Evolutionary conservation across 2,888 invertebrate species (phyloP).

Genomic region (Campopleginae sp.): DNA sequence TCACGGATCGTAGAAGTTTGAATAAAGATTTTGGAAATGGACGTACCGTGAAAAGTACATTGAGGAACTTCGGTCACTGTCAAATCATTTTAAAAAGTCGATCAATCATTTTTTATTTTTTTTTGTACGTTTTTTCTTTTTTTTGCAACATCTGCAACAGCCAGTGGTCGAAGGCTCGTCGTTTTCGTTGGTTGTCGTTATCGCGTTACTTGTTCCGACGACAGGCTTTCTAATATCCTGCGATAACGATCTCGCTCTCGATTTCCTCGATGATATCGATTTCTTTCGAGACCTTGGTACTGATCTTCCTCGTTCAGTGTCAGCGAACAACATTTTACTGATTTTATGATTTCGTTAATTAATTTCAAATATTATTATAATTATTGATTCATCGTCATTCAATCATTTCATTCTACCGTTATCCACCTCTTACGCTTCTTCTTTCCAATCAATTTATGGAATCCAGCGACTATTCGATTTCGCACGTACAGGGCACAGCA

Average conservation of each 20-base stretch:
- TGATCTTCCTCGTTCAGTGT: constrained; percentile 67
- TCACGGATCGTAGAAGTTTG: background rate
- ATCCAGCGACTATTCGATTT: constrained; percentile 66
- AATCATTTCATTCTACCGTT: background rate
- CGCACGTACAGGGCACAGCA: constrained; percentile 71
- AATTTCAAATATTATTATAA: background rate
- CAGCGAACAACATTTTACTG: constrained; percentile 64
- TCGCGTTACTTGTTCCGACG: constrained; percentile 62
- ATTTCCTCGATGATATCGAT: constrained; percentile 36
- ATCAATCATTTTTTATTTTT: constrained; percentile 63
- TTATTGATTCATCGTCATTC: background rate
- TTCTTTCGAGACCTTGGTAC: constrained; percentile 49
- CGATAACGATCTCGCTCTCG: constrained; percentile 67
- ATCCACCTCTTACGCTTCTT: constrained; percentile 64
- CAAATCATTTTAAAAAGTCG: background rate
- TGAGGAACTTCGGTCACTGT: background rate
- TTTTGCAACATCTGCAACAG: constrained; percentile 77
- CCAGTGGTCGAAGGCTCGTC: constrained; percentile 73
- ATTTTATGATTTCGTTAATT: background rate
- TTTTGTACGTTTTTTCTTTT: constrained; percentile 72
- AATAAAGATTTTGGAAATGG: background rate
- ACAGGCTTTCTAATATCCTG: constrained; percentile 61
- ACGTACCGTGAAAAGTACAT: background rate
- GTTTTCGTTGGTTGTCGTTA: constrained; percentile 39
- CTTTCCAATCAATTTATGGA: constrained; percentile 59